Evolutionary conservation across 2,797 vertebrate genomes (phyloP).

Genomic region (Eulemur mongoz): DNA sequence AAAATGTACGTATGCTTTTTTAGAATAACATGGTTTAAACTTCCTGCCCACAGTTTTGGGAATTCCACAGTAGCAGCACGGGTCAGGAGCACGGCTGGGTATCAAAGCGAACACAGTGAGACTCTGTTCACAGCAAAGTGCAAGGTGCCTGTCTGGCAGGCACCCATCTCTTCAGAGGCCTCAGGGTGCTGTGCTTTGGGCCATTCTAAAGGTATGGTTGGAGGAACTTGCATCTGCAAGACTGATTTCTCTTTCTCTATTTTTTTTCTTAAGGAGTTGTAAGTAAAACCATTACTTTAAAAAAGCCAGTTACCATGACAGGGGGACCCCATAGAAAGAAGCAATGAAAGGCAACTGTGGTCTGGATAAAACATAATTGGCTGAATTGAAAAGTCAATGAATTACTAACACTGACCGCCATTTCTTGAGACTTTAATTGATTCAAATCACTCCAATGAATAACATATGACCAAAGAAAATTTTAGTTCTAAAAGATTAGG

Average conservation of each 20-base stretch:
- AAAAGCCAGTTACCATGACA: background rate
- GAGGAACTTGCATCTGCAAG: background rate
- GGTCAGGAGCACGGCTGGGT: background rate
- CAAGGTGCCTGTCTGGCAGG: too few species aligned
- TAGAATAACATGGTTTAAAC: background rate
- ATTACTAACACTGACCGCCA: background rate
- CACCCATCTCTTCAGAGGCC: background rate
- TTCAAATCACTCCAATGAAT: background rate
- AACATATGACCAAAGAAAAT: background rate
- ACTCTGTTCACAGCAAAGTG: too few species aligned
- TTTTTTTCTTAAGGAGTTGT: background rate
- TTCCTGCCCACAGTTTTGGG: background rate
- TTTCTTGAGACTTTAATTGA: background rate
- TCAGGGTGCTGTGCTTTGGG: accelerated
- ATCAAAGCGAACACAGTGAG: background rate
- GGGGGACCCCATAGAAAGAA: background rate
- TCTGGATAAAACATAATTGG: background rate
- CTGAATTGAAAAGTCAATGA: background rate
- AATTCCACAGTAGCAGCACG: background rate
- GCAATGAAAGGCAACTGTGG: background rate
- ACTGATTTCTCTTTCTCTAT: background rate
- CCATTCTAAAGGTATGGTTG: background rate
- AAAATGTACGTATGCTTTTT: background rate
- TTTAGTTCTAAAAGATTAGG: background rate
- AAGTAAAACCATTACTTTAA: background rate